A percentile compares a stretch with the other conserved stretches of the same genome.
Conservation (phyloP, 2,113 vertebrate species). For the Anser cygnoides region DNA sequence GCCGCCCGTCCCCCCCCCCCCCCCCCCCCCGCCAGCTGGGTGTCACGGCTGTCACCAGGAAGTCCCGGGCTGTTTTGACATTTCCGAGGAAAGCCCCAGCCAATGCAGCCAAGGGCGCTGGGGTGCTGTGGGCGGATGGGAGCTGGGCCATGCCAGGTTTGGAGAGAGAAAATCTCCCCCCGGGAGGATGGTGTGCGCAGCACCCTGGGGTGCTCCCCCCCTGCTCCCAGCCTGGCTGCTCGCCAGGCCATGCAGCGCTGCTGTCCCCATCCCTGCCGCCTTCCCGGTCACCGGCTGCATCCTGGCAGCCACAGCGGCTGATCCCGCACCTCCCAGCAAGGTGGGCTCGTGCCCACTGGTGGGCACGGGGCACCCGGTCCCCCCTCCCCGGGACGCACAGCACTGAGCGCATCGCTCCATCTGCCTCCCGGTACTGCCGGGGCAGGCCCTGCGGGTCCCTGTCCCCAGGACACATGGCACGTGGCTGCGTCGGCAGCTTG, state of each 20-base stretch:
- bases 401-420: background rate
- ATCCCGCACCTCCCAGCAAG: background rate
- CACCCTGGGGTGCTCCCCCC: no score
- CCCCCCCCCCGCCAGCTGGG: background rate
- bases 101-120: no score
- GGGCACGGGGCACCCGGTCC: background rate
- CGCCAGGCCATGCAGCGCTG: background rate
- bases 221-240: no score
- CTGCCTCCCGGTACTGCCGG: background rate
- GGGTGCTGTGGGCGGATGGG: background rate
- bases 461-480: background rate
- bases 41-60: background rate
- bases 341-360: background rate
- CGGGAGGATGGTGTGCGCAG: background rate
- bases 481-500: accelerated
- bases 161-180: background rate
- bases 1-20: background rate
- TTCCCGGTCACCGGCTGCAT: no score
- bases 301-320: background rate
- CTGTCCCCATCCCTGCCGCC: background rate
- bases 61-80: background rate
- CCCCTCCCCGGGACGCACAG: background rate
- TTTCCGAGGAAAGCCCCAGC: background rate
- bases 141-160: background rate
- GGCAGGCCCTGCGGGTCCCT: background rate